Evolutionary conservation across 2,888 invertebrate genomes (phyloP).

Genomic region (Stomorhina lunata): DNA sequence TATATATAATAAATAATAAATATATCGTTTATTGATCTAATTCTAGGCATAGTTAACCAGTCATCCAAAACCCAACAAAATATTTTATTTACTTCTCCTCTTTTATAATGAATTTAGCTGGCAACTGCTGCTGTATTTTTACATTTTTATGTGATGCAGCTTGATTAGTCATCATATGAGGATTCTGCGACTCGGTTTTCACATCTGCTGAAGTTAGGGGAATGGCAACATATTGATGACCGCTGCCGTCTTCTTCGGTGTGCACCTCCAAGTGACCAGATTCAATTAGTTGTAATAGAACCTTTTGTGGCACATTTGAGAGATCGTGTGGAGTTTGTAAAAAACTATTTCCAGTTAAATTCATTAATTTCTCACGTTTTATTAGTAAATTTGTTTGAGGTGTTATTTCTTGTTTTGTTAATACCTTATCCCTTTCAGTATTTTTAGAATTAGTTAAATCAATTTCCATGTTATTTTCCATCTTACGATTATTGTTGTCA

Average conservation of each 20-base stretch:
- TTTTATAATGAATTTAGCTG: too few species aligned
- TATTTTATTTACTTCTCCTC: too few species aligned
- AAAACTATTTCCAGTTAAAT: not conserved
- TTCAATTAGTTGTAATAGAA: slow-evolving; percentile 42
- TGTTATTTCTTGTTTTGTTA: not conserved
- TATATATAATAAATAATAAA: too few species aligned
- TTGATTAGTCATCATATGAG: too few species aligned
- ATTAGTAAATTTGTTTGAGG: not conserved
- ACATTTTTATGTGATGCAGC: too few species aligned
- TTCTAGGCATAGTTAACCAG: too few species aligned
- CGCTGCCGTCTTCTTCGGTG: slow-evolving; percentile 60
- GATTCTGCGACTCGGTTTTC: too few species aligned
- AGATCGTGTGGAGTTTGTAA: slow-evolving; percentile 9
- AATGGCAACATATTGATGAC: too few species aligned
- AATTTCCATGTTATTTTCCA: not conserved
- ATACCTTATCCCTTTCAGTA: not conserved
- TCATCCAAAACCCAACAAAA: too few species aligned
- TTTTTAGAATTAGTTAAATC: not conserved
- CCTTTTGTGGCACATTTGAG: slow-evolving; percentile 41
- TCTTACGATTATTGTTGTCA: not conserved
- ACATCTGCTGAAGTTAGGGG: too few species aligned
- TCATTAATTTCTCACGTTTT: not conserved
- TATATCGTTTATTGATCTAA: too few species aligned
- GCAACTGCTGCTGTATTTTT: too few species aligned
- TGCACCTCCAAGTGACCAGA: slow-evolving; percentile 51